Evolutionary conservation across 2,797 vertebrate genomes (phyloP), one percentile per base, ranked within the genome.

Genomic region (Hephaestus fuliginosus): DNA sequence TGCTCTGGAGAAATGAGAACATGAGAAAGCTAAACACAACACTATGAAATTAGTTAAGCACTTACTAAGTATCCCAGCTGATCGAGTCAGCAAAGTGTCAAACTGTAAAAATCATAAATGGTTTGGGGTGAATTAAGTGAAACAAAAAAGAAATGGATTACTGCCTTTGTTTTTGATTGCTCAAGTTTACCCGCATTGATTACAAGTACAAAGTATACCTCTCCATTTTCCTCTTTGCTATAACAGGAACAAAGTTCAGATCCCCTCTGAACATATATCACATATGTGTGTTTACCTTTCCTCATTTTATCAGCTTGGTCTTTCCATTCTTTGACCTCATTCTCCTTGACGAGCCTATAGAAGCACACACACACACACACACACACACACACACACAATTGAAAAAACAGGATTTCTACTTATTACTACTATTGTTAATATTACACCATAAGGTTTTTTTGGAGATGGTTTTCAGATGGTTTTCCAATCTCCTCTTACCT

Each of bases 281-380:
- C 17, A n/a, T 51, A 4, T 10, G n/a, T 72, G 15, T 55, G 8
- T 68, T 81, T 85, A 99, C 98, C 98, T 97, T 98, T 99, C 78
- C 97, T 94, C 97, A 98, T 98, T 92, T 97, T 97, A 90, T 98
- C 97, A 1, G 97, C 97, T 94, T 99, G 96, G 63, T 99, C 98
- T 92, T 98, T 99, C 98, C 98, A 99, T 78, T 97, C 95, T 69
- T 98, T 99, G 52, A 98, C 97, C 93, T 99, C 97, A 41, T 97
- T 97, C 93, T 99, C 98, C 79, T 98, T 98, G 71, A 98, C 96
- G 78, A 99, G 91, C 97, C 98, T 99, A 62, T 20, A 14, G 10
- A 58, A 81, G 2, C 76, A 25, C 15, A 61, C 43, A 28, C 4
- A 65, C n/a, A 28, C 43, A 53, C 53, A 58, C 33, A 7, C n/a